Percentiles rank a stretch among this genome's conserved stretches.
phyloP scores from a whole-genome alignment of 35 echinoderm and acorn worm genomes.

The Amphiura filiformis region DNA sequence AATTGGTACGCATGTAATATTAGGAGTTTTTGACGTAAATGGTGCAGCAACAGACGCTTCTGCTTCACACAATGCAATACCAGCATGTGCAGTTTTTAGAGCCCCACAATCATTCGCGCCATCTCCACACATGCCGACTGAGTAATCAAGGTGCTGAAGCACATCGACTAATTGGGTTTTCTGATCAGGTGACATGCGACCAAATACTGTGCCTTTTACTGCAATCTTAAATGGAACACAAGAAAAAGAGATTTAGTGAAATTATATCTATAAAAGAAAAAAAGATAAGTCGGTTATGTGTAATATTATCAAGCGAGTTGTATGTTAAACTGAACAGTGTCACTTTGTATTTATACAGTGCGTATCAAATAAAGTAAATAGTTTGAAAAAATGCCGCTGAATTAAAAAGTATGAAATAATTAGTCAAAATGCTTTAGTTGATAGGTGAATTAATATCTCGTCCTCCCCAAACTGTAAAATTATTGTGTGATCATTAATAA shows the following conservation, averaged over 20 bases:
- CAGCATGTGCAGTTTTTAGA: conserved; percentile 85
- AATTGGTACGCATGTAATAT: conserved; percentile 82
- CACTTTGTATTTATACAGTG: background rate
- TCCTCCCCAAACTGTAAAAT: too few relatives aligned
- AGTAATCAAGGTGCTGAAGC: conserved; percentile 51
- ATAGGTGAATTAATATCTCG: too few relatives aligned
- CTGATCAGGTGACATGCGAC: conserved; percentile 86
- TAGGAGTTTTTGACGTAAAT: conserved; percentile 83
- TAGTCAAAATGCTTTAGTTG: too few relatives aligned
- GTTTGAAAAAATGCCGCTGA: too few relatives aligned
- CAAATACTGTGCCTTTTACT: conserved; percentile 58
- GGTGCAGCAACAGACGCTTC: conserved; percentile 91
- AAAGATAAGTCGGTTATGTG: background rate
- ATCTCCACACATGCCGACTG: conserved; percentile 95
- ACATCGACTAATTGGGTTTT: conserved; percentile 64
- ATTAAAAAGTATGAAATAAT: too few relatives aligned
- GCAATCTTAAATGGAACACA: conserved; percentile 55
- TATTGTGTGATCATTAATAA: too few relatives aligned
- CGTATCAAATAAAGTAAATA: background rate
- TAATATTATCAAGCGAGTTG: background rate
- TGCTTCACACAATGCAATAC: conserved; percentile 77
- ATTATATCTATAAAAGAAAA: background rate
- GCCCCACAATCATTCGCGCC: conserved; percentile 96
- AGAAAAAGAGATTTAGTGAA: background rate
- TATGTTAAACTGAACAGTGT: background rate